Evolutionary conservation across 2,797 vertebrate genomes (phyloP).

Genomic region (Moxostoma hubbsi): DNA sequence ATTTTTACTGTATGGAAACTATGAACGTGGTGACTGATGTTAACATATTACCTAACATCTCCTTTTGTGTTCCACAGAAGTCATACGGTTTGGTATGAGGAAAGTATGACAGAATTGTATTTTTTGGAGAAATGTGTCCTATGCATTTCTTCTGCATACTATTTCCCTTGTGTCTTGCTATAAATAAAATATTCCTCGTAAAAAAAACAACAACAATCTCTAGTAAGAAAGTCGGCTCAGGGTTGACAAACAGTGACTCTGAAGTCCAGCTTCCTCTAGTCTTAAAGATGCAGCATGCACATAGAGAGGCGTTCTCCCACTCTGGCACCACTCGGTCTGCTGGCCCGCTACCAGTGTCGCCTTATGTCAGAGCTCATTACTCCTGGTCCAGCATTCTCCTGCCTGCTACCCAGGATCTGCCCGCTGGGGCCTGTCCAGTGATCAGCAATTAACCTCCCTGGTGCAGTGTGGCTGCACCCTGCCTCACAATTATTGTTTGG

Average conservation of each 20-base stretch:
- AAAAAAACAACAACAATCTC: background rate
- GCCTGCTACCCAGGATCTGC: slow-evolving; percentile 14
- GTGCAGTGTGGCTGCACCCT: slow-evolving; percentile 14
- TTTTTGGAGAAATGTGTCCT: no score
- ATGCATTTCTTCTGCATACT: background rate
- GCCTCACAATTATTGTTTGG: slow-evolving; percentile 25
- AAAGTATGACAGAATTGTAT: no score
- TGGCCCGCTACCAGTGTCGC: background rate
- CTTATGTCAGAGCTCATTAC: slow-evolving; percentile 42
- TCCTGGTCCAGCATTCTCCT: slow-evolving; percentile 20
- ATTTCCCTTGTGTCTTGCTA: background rate
- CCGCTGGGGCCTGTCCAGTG: slow-evolving; percentile 18
- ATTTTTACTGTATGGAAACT: no score
- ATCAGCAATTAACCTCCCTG: slow-evolving; percentile 46
- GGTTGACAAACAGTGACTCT: background rate
- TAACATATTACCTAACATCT: no score
- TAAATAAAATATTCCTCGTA: background rate
- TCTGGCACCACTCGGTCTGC: background rate
- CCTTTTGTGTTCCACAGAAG: no score
- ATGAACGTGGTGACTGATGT: no score
- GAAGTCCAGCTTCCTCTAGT: slow-evolving; percentile 18
- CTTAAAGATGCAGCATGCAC: background rate
- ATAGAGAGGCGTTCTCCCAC: slow-evolving; percentile 5
- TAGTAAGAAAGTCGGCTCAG: background rate
- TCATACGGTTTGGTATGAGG: no score